A percentile compares a stretch with the other conserved stretches of the same genome.
Conservation (phyloP, 2,888 invertebrate species). For the Dysmachus trigonus region DNA sequence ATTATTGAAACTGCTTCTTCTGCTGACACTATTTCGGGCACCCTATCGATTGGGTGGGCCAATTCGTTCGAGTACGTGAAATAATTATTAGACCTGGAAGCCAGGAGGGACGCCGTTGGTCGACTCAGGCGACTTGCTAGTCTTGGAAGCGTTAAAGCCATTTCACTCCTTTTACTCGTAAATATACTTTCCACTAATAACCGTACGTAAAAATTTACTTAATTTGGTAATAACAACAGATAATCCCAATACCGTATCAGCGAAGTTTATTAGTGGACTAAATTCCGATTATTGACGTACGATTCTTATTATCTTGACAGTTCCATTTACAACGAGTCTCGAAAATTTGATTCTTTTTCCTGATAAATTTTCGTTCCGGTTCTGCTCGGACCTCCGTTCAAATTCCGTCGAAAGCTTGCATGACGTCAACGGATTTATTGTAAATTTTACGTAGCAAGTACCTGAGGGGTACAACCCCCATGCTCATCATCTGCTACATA, state of each 20-base stretch:
- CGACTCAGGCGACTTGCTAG: not conserved
- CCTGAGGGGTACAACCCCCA: no score
- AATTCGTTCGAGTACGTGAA: constrained; percentile 68
- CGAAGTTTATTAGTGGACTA: not conserved
- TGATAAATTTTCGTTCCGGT: no score
- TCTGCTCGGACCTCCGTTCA: not conserved
- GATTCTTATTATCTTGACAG: not conserved
- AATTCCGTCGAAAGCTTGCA: not conserved
- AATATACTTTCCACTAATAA: not conserved
- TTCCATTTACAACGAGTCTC: not conserved
- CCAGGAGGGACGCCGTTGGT: not conserved
- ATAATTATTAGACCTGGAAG: not conserved
- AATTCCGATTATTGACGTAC: not conserved
- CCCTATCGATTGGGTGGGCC: constrained; percentile 78
- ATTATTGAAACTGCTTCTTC: constrained; percentile 81
- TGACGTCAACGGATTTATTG: no score
- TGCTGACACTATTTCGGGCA: constrained; percentile 76
- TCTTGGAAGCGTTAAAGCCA: not conserved
- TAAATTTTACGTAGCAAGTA: no score
- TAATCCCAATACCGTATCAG: not conserved
- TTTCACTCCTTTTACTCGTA: not conserved
- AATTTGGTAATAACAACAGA: not conserved
- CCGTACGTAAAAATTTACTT: not conserved
- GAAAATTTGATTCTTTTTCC: no score
- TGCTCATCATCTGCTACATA: no score